phyloP scores from a whole-genome alignment of 2,888 invertebrate genomes.

The Geotrupes spiniger region DNA sequence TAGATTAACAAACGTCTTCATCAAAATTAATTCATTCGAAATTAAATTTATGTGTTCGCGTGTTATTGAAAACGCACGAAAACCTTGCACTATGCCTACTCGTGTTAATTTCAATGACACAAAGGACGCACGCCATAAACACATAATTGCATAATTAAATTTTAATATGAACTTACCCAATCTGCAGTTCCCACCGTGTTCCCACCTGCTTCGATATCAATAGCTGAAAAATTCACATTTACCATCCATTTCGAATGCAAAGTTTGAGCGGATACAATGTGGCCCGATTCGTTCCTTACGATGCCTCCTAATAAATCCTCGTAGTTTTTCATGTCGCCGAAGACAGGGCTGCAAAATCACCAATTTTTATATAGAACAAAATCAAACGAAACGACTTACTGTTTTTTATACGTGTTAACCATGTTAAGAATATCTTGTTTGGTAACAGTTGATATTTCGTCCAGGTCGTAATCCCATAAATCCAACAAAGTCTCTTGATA shows the following conservation, averaged over 20 bases:
- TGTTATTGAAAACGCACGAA: no score
- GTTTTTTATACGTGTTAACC: conserved; percentile 57
- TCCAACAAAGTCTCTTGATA: conserved; percentile 65
- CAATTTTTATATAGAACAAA: conserved; percentile 2
- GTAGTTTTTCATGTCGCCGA: conserved; percentile 66
- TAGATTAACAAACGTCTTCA: no score
- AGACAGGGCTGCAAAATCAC: conserved; percentile 55
- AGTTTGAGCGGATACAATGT: conserved; percentile 62
- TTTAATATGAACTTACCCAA: conserved; percentile 56
- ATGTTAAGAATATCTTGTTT: conserved; percentile 60
- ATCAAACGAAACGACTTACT: conserved; percentile 38
- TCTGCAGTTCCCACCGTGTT: conserved; percentile 73
- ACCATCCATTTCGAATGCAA: conserved; percentile 64
- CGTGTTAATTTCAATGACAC: no score
- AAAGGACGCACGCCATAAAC: no score
- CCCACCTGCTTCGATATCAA: conserved; percentile 64
- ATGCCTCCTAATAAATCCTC: conserved; percentile 62
- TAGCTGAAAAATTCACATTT: conserved; percentile 64
- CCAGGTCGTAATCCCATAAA: conserved; percentile 64
- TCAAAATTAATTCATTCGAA: no score
- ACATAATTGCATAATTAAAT: no score
- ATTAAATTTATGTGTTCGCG: no score
- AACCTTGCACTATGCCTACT: no score
- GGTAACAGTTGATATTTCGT: conserved; percentile 55
- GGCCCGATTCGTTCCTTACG: conserved; percentile 57